A percentile compares a stretch with the other conserved stretches of the same genome.
These are phyloP conservation scores for Leptogaster cylindrica DNA, from an alignment of 2,888 invertebrate genomes.

Conservation along the genomic window DNA sequence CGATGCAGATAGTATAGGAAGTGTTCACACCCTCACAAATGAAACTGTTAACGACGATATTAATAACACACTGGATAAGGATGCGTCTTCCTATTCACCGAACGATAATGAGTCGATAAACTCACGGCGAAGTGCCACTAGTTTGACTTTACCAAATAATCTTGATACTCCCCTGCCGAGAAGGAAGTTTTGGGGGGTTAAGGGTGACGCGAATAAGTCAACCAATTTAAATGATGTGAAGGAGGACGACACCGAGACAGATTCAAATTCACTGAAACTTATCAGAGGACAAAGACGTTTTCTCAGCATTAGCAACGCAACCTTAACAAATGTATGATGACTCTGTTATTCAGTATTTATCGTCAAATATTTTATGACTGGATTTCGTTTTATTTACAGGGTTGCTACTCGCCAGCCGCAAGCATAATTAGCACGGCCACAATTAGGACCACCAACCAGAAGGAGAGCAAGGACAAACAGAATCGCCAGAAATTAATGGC, in stretches of 20 bases:
- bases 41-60: constrained; percentile 44
- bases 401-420: constrained; percentile 74
- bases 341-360: constrained; percentile 45
- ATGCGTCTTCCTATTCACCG: constrained; percentile 6
- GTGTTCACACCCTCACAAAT: constrained; percentile 48
- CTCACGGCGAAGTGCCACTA: constrained; percentile 36
- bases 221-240: constrained; percentile 18
- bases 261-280: constrained; percentile 63
- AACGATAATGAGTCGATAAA: constrained; percentile 31
- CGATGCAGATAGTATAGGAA: constrained; percentile 42
- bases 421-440: constrained; percentile 72
- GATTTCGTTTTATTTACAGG: no score
- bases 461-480: constrained; percentile 79
- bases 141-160: constrained; percentile 25
- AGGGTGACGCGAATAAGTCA: constrained; percentile 4
- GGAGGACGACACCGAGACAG: constrained; percentile 50
- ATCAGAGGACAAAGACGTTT: constrained; percentile 62
- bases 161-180: constrained; percentile 18
- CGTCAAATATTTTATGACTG: background rate
- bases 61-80: constrained; percentile 38
- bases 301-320: constrained; percentile 66
- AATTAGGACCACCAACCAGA: constrained; percentile 71
- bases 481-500: constrained; percentile 74
- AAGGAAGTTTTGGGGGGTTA: constrained; percentile 15
- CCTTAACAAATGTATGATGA: constrained; percentile 69